Evolutionary conservation across 2,888 invertebrate species (phyloP), one percentile per base, ranked within the genome.

Genomic region (Drosophila rellima): DNA sequence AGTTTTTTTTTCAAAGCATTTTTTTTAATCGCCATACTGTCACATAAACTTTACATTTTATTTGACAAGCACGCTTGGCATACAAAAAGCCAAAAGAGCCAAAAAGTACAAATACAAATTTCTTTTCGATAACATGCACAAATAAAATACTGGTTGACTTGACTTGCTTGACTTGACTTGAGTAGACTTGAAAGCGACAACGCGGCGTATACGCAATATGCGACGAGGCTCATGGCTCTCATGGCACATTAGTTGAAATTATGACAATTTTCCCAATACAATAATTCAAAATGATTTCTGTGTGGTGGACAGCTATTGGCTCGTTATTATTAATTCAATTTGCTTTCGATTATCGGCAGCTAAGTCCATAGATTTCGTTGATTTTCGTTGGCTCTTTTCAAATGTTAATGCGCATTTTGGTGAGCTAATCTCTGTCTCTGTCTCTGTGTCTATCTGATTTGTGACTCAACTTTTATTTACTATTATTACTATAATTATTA

Each of bases 11-110:
- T 50, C 50, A 71, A 87, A 78, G 84, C 33, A 33, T 56, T 56
- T 54, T 54, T 61, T 40, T 67, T 86, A 87, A 90, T 90, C 90
- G 87, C 65, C 74, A 69, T 74, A 86, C 82, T 90, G 90, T 83
- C 88, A 79, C 88, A 88, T 88, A 88, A 88, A 88, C 89, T 82
- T 62, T 52, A 64, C 74, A 80, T 80, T 88, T 88, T 88, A 88
- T 88, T 89, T 82, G 90, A 89, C 89, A 86, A 74, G 74, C 88
- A 71, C 71, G 85, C 72, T 71, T 79, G 87, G 87, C 87, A 88
- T 86, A 81, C 79, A 65, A 55, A 60, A 55, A 73, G 17, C 48
- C 48, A 55, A 67, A 56, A 51, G 47, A 51, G 35, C 48, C 37
- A 50, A 59, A 40, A 47, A 42, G 48, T 33, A 62, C 60, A 48